Conservation (phyloP, 1,140 invertebrate species). For the Neodiprion pinetum region DNA sequence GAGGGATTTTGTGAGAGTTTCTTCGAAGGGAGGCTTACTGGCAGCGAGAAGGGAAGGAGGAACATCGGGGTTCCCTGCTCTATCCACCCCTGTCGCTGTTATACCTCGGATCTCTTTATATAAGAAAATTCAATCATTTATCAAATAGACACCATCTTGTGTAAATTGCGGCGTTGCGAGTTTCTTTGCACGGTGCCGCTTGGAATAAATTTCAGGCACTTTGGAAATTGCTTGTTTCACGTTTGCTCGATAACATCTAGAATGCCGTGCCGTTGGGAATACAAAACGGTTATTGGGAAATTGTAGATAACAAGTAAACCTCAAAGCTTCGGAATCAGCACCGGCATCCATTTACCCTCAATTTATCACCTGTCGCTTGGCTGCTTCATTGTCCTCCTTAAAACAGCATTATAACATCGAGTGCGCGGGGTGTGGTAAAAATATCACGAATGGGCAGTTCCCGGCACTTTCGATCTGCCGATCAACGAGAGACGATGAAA, state of each 20-base stretch:
- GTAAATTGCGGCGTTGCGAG: conserved; percentile 1
- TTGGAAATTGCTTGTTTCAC: not conserved
- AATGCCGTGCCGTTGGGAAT: not conserved
- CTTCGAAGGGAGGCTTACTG: not conserved
- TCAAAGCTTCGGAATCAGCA: too few relatives aligned
- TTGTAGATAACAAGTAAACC: too few relatives aligned
- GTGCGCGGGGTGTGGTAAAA: too few relatives aligned
- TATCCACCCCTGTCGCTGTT: not conserved
- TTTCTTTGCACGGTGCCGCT: not conserved
- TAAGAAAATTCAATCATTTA: conserved; percentile 2
- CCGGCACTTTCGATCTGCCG: too few relatives aligned
- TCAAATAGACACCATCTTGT: conserved; percentile 7
- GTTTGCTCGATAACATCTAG: not conserved
- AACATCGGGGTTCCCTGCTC: not conserved
- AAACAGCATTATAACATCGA: too few relatives aligned
- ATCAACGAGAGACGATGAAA: too few relatives aligned
- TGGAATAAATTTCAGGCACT: not conserved
- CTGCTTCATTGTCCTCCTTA: too few relatives aligned
- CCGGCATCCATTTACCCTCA: too few relatives aligned
- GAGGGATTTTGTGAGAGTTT: not conserved
- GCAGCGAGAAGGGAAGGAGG: not conserved
- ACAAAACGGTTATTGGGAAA: too few relatives aligned
- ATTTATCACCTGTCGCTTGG: too few relatives aligned
- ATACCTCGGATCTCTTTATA: conserved; percentile 5
- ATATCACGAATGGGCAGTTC: too few relatives aligned